These are phyloP conservation scores for Elachura formosa DNA, from an alignment of 2,113 vertebrate species.

Conservation along the genomic window DNA sequence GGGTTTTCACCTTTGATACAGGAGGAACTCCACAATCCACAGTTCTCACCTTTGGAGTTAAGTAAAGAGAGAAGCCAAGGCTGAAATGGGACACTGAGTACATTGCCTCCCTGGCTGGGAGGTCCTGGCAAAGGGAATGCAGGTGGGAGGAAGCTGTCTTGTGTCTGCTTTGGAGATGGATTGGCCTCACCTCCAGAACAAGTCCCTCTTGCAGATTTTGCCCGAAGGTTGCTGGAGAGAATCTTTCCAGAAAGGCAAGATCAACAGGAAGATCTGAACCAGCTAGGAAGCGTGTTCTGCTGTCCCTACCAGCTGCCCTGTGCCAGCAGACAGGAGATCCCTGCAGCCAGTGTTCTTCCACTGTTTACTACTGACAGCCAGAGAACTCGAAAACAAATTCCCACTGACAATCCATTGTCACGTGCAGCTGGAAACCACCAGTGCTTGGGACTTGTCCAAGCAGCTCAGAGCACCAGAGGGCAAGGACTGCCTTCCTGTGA, in stretches of 20 bases:
- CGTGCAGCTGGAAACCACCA: conserved; percentile 31
- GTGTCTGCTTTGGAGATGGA: neutral
- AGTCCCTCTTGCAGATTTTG: neutral
- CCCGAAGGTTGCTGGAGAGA: conserved; percentile 5
- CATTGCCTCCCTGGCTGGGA: neutral
- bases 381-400: conserved; percentile 31
- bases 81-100: neutral
- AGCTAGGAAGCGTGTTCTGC: neutral
- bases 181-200: neutral
- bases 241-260: conserved; percentile 50
- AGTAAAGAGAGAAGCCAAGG: neutral
- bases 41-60: neutral
- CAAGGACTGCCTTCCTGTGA: conserved; percentile 12
- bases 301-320: neutral
- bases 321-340: neutral
- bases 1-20: neutral
- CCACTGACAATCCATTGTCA: conserved; percentile 14
- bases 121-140: neutral
- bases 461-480: conserved; percentile 34
- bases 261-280: conserved; percentile 12
- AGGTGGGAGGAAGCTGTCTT: neutral
- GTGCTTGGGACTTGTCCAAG: conserved; percentile 55
- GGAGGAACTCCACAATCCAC: neutral
- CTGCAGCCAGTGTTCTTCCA: neutral
- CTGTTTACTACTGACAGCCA: neutral